Percentiles rank a stretch among this genome's conserved stretches.
Conservation (phyloP, 2,113 vertebrate genomes). For the Daphoenositta chrysoptera region DNA sequence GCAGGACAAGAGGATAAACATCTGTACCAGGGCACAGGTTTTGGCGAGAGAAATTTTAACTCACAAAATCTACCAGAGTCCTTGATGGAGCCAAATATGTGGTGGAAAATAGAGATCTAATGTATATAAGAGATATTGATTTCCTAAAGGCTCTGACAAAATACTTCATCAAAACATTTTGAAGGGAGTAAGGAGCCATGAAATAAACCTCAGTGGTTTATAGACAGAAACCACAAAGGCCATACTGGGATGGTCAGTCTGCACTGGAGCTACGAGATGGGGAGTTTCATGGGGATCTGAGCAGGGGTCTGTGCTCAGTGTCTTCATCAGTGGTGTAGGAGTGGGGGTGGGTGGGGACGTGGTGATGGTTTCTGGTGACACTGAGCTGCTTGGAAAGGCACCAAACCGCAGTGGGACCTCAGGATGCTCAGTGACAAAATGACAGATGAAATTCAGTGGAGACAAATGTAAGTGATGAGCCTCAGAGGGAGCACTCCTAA, state of each 20-base stretch:
- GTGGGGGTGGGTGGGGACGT: no score
- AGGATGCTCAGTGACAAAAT: neutral
- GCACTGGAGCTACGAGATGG: neutral
- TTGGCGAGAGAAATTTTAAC: neutral
- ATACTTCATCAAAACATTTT: neutral
- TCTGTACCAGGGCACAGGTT: neutral
- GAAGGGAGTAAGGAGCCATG: neutral
- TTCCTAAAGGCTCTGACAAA: neutral
- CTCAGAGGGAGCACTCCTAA: neutral
- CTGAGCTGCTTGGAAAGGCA: neutral
- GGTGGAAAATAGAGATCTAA: neutral
- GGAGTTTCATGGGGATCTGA: neutral
- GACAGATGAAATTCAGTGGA: neutral
- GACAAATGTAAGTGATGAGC: neutral
- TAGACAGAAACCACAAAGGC: neutral
- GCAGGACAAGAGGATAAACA: neutral
- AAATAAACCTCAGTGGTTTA: neutral
- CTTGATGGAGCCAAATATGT: neutral
- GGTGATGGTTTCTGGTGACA: neutral
- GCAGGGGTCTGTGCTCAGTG: neutral
- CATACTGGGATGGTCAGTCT: neutral
- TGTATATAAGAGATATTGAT: neutral
- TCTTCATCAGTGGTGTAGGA: neutral
- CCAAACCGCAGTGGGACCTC: neutral
- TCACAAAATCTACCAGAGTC: neutral